Evolutionary conservation across 2,113 vertebrate genomes (phyloP).

Genomic region (Bambusicola thoracicus): DNA sequence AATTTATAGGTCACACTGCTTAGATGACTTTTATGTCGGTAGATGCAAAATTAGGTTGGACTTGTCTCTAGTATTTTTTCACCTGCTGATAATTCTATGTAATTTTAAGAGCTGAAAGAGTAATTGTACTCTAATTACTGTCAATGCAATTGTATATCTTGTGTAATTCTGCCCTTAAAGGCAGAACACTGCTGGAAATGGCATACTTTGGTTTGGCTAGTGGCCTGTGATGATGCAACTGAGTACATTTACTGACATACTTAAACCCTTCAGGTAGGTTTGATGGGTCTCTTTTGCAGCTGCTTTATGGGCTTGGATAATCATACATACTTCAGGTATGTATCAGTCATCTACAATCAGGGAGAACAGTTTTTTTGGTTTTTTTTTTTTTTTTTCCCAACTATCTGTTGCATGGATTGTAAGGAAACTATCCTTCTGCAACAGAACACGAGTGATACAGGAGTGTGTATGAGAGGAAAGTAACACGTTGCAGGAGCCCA

Average conservation of each 20-base stretch:
- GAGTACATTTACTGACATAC: not conserved
- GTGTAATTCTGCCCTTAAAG: not conserved
- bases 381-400: not conserved
- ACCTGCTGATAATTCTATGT: not conserved
- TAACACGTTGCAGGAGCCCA: accelerated
- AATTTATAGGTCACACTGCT: not conserved
- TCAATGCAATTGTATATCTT: not conserved
- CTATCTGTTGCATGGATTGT: not conserved
- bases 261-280: not conserved
- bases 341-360: not conserved
- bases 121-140: not conserved
- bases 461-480: not conserved
- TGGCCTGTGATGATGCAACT: not conserved
- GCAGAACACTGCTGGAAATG: not conserved
- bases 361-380: not conserved
- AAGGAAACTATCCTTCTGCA: not conserved
- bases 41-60: not conserved
- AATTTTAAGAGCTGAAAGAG: conserved; percentile 1
- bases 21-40: not conserved
- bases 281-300: not conserved
- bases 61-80: not conserved
- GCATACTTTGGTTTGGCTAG: not conserved
- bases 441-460: not conserved
- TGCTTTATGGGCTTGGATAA: not conserved
- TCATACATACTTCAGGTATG: not conserved